Base-by-base conservation (phyloP, 2,888 invertebrate species). In the Drosophila subquinaria region DNA sequence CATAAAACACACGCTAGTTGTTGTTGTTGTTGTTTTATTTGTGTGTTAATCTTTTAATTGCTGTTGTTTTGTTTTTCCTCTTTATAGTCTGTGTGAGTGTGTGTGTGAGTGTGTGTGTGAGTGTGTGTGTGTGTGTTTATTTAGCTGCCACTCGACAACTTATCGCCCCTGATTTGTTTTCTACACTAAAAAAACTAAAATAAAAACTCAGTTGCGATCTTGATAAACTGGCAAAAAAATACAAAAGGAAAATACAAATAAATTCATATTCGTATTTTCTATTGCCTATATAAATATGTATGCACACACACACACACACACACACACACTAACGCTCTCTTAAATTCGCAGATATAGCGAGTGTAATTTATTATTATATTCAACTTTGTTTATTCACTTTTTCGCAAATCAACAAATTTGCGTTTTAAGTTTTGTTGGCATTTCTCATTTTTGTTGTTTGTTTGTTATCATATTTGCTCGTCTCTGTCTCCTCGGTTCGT, bases 41-140 rank as follows among this genome's bases (percentile, higher is more conserved):
- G 71, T 75, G 72, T 87, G 74, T 84, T 87, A 89, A 85, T 85
- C 89, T 89, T 84, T 89, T 87, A 85, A 89, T 84, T 89, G 87
- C 76, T 68, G 66, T 81, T 75, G 66, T 83, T 88, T 83, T 82
- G 67, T 73, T 72, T 50, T 73, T 66, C 72, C 17, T 43, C 52
- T 56, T 38, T 23, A 20, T 43, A 11, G 3, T 40, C 2, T 23
- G 33, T 23, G 40, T 17, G 13, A 36, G n/a, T n/a, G n/a, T n/a
- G n/a, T n/a, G n/a, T n/a, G n/a, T n/a, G n/a, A n/a, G n/a, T n/a
- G n/a, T n/a, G n/a, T n/a, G 6, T 50, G 27, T 51, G 11, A 43
- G n/a, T 13, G 17, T 55, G 47, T 61, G 8, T 6, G 33, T 66
- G 9, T 50, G 50, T 78, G 74, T 82, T 73, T 80, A 73, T 86